These are phyloP conservation scores for Ceyx margarethae DNA, from an alignment of 2,113 vertebrate genomes.

Conservation along the genomic window DNA sequence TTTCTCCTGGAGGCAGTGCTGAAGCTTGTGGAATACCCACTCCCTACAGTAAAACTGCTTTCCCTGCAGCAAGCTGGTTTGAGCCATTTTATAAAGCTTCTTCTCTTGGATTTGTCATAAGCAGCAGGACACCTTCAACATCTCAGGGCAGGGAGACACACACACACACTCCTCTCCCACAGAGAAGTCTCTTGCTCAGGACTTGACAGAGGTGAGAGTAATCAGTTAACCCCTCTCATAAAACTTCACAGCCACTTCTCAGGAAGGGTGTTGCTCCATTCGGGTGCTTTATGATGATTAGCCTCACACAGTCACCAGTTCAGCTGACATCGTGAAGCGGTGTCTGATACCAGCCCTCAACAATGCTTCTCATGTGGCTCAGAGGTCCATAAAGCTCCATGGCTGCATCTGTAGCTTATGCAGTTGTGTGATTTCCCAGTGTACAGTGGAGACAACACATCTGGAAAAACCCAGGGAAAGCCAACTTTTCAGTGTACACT, in stretches of 20 bases:
- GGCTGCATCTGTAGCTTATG: slow-evolving; percentile 58
- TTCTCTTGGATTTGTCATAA: slow-evolving; percentile 77
- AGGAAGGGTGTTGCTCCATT: slow-evolving; percentile 49
- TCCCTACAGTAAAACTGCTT: slow-evolving; percentile 98
- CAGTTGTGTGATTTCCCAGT: slow-evolving; percentile 34
- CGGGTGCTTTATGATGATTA: not conserved
- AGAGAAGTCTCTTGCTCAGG: not conserved
- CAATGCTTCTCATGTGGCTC: slow-evolving; percentile 39
- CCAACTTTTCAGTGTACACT: slow-evolving; percentile 42
- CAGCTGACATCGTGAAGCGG: slow-evolving; percentile 48
- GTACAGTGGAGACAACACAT: slow-evolving; percentile 63
- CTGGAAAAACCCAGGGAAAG: slow-evolving; percentile 66
- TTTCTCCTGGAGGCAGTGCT: slow-evolving; percentile 98
- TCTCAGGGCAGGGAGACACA: not conserved
- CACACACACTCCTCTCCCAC: not conserved
- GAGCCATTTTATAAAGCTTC: slow-evolving; percentile 87
- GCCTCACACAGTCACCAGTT: slow-evolving; percentile 21
- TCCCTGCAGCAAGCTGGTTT: slow-evolving; percentile 95
- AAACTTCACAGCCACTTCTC: slow-evolving; percentile 16
- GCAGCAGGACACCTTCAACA: slow-evolving; percentile 55
- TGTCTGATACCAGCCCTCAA: slow-evolving; percentile 12
- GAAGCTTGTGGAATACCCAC: slow-evolving; percentile 99
- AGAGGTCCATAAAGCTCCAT: slow-evolving; percentile 65
- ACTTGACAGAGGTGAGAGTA: not conserved
- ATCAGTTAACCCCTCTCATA: not conserved